Evolutionary conservation across 2,113 vertebrate species (phyloP).

Genomic region (Oryzias curvinotus): DNA sequence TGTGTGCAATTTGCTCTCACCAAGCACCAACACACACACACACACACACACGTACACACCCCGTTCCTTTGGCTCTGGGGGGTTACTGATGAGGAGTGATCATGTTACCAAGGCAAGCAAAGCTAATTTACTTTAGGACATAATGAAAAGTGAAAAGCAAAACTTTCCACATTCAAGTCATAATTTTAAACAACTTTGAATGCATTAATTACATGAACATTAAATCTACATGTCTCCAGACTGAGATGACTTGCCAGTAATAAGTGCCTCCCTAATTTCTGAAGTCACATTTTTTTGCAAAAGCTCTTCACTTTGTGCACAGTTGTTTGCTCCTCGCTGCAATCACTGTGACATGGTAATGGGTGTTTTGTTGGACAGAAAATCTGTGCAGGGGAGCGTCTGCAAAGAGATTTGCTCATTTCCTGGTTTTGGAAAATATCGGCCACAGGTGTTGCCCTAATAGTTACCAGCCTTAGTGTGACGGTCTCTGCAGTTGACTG

Average conservation of each 20-base stretch:
- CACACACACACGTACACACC: slow-evolving; percentile 42
- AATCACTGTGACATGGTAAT: slow-evolving; percentile 44
- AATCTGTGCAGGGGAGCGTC: slow-evolving; percentile 30
- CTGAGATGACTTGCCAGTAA: slow-evolving; percentile 46
- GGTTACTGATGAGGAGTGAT: slow-evolving; percentile 52
- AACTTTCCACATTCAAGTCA: background rate
- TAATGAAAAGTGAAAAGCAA: background rate
- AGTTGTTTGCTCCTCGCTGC: slow-evolving; percentile 45
- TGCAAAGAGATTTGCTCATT: slow-evolving; percentile 18
- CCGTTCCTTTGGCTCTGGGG: slow-evolving; percentile 41
- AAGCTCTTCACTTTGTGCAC: slow-evolving; percentile 65
- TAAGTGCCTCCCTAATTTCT: slow-evolving; percentile 14
- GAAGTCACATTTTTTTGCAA: slow-evolving; percentile 57
- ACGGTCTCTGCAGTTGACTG: slow-evolving; percentile 18
- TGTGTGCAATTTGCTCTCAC: slow-evolving; percentile 78
- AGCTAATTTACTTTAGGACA: slow-evolving; percentile 2
- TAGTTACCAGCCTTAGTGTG: slow-evolving; percentile 50
- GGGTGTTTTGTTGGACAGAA: slow-evolving; percentile 10
- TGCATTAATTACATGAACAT: background rate
- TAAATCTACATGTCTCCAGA: slow-evolving; percentile 23
- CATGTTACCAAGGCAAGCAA: slow-evolving; percentile 40
- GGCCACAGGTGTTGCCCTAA: slow-evolving; percentile 30
- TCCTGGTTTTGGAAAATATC: slow-evolving; percentile 48
- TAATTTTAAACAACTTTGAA: background rate
- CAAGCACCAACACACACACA: slow-evolving; percentile 51